Percentiles rank a stretch among this genome's conserved stretches.
Conservation (phyloP, 2,797 vertebrate species). For the Sebastes ruberrimus region DNA sequence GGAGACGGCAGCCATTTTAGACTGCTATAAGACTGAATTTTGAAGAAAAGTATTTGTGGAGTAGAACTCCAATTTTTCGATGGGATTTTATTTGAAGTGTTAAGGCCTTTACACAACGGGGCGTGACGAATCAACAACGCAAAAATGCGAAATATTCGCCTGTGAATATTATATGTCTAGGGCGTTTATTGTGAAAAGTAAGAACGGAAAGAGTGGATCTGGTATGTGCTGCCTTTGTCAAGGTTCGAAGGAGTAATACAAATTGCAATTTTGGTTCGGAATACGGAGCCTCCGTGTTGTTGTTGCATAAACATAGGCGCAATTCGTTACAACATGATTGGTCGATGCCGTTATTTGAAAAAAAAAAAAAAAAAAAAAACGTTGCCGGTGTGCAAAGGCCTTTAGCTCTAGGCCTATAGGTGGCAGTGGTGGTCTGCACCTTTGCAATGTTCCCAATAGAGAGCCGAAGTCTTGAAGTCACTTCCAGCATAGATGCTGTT, state of each 20-base stretch:
- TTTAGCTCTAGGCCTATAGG: constrained; percentile 1
- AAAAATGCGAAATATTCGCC: background rate
- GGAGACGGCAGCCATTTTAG: constrained; percentile 26
- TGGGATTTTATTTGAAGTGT: constrained; percentile 17
- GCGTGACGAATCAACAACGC: background rate
- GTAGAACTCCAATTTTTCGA: background rate
- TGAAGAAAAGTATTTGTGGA: constrained; percentile 1
- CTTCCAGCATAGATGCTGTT: background rate
- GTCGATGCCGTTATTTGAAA: background rate
- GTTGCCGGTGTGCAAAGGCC: background rate
- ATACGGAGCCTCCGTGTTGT: background rate
- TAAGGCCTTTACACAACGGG: background rate
- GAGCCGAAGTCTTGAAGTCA: background rate
- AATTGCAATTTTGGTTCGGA: background rate
- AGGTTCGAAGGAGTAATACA: background rate
- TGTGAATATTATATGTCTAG: background rate
- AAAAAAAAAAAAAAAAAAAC: background rate
- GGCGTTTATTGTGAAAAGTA: background rate
- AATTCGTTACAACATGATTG: background rate
- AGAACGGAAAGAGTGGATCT: background rate
- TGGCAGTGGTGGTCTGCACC: constrained; percentile 4
- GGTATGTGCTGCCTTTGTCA: background rate
- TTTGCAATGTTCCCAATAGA: background rate
- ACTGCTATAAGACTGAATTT: constrained; percentile 10
- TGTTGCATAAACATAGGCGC: background rate